Percentiles rank a stretch among this genome's conserved stretches.
Conservation (phyloP, 2,888 invertebrate genomes). For the Cryptophagus acutangulus region DNA sequence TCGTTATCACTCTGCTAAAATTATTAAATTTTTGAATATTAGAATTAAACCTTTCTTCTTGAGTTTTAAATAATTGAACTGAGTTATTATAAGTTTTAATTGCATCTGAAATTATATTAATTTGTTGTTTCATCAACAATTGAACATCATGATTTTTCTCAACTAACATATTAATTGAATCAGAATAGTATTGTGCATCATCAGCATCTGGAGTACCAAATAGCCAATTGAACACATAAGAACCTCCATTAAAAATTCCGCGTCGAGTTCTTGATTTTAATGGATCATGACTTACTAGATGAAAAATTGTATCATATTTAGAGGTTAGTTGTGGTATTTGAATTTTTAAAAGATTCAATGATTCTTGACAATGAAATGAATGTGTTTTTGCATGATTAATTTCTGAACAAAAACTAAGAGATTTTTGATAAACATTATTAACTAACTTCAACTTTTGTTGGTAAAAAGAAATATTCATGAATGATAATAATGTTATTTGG, state of each 20-base stretch:
- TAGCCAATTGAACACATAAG: constrained; percentile 2
- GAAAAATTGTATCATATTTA: too few relatives aligned
- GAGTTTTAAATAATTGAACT: constrained; percentile 10
- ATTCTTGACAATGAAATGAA: too few relatives aligned
- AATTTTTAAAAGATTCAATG: too few relatives aligned
- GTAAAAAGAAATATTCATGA: too few relatives aligned
- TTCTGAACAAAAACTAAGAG: too few relatives aligned
- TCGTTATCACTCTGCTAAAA: neutral
- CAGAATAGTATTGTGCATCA: constrained; percentile 10
- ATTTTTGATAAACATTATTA: too few relatives aligned
- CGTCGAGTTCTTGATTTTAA: neutral
- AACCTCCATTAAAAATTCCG: neutral
- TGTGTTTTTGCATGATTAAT: too few relatives aligned
- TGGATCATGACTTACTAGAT: too few relatives aligned
- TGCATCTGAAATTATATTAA: constrained; percentile 19
- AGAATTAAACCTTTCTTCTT: constrained; percentile 11
- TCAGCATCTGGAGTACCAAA: constrained; percentile 1
- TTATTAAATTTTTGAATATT: constrained; percentile 5
- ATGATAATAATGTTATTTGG: too few relatives aligned
- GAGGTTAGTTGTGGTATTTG: too few relatives aligned
- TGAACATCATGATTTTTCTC: constrained; percentile 16
- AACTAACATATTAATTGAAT: constrained; percentile 14
- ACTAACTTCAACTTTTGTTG: too few relatives aligned
- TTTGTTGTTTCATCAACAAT: constrained; percentile 19
- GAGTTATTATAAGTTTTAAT: constrained; percentile 22